These are phyloP conservation scores for Uromys caudimaculatus DNA, from an alignment of 2,797 vertebrate genomes.

Conservation along the genomic window DNA sequence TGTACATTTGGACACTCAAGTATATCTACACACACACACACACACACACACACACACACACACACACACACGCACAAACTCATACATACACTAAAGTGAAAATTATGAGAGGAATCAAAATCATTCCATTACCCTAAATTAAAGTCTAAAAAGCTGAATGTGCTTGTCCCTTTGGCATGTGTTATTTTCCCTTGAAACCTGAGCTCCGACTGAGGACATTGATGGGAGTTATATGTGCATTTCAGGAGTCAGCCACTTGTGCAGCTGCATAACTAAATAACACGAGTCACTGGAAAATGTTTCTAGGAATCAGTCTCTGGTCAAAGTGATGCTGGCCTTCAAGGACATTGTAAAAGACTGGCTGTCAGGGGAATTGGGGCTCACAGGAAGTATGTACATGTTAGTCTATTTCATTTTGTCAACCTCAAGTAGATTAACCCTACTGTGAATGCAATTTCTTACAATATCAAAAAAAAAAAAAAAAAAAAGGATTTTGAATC, in stretches of 20 bases:
- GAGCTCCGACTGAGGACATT: not conserved
- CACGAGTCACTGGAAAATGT: constrained; percentile 1
- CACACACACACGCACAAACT: not conserved
- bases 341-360: not conserved
- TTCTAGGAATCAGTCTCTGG: not conserved
- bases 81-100: not conserved
- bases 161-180: not conserved
- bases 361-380: not conserved
- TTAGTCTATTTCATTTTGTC: not conserved
- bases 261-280: not conserved
- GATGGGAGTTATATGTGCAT: not conserved
- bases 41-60: not conserved
- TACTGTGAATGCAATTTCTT: not conserved
- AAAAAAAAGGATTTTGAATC: constrained; percentile 9
- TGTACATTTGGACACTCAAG: not conserved
- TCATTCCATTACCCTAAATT: not conserved
- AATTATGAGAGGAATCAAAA: not conserved
- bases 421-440: not conserved
- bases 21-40: not conserved
- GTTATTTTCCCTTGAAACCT: constrained; percentile 25
- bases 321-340: not conserved
- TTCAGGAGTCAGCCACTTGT: not conserved
- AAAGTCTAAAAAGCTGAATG: constrained; percentile 23
- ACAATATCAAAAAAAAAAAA: not conserved
- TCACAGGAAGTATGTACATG: not conserved